Conservation (phyloP, 1,140 invertebrate species). For the Drosophila parvula region DNA sequence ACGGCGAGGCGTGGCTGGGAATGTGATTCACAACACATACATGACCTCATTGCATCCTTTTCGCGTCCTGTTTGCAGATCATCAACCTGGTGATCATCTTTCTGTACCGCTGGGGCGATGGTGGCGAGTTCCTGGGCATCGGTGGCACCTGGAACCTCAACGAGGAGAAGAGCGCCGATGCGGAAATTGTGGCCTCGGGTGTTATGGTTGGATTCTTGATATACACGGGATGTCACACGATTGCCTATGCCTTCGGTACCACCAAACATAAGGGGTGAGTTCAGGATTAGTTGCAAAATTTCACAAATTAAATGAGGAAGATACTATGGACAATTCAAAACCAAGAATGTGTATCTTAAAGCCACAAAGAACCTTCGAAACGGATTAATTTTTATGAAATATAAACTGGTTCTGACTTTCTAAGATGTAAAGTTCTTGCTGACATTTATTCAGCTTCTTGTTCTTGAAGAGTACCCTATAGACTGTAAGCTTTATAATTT, state of each 20-base stretch:
- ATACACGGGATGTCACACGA: slow-evolving; percentile 89
- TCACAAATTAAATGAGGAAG: too few relatives aligned
- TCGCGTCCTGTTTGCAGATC: slow-evolving; percentile 84
- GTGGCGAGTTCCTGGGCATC: slow-evolving; percentile 91
- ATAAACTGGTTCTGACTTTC: background rate
- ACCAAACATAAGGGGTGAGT: slow-evolving; percentile 89
- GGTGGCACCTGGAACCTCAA: slow-evolving; percentile 95
- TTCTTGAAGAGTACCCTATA: background rate
- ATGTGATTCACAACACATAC: slow-evolving; percentile 23
- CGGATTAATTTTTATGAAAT: background rate
- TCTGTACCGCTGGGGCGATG: slow-evolving; percentile 92
- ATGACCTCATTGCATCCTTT: slow-evolving; percentile 40
- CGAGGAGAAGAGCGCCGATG: slow-evolving; percentile 93
- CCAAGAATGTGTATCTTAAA: background rate
- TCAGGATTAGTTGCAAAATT: too few relatives aligned
- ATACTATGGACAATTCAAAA: background rate
- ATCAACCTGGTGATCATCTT: slow-evolving; percentile 92
- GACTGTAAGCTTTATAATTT: background rate
- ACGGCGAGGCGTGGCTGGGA: slow-evolving; percentile 37
- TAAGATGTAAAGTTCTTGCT: background rate
- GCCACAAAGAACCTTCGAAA: background rate
- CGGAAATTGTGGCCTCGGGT: slow-evolving; percentile 93
- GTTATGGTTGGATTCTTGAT: slow-evolving; percentile 94
- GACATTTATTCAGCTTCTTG: background rate
- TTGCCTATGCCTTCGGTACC: slow-evolving; percentile 90